Evolutionary conservation across 53 echinoderm and acorn worm species (phyloP).

Genomic region (Patiria pectinifera): DNA sequence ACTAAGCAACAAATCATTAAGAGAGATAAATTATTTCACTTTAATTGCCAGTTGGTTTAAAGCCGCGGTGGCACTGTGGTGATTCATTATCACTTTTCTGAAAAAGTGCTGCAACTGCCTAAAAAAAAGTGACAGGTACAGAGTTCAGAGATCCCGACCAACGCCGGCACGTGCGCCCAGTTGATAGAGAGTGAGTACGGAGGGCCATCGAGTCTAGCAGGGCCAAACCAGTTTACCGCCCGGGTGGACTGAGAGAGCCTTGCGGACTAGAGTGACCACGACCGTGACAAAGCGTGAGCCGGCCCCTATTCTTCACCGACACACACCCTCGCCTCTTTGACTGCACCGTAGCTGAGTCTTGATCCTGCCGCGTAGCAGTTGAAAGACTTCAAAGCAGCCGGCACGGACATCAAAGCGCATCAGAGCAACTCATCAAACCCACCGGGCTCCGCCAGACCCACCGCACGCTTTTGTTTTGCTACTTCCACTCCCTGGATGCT

Average conservation of each 20-base stretch:
- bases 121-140: conserved; percentile 7
- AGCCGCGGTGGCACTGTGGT: not conserved
- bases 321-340: conserved; percentile 18
- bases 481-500: not conserved
- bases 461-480: conserved; percentile 42
- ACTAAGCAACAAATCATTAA: not conserved
- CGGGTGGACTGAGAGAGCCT: conserved; percentile 33
- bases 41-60: conserved; percentile 20
- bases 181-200: not conserved
- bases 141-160: not conserved
- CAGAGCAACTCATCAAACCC: not conserved
- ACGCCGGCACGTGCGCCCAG: conserved; percentile 43
- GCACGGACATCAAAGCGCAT: conserved; percentile 33
- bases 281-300: conserved; percentile 59
- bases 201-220: not conserved
- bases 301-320: conserved; percentile 29
- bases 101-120: not conserved
- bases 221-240: conserved; percentile 16
- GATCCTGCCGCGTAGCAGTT: conserved; percentile 8
- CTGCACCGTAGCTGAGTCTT: conserved; percentile 15
- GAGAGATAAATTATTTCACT: conserved; percentile 20
- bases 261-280: conserved; percentile 50
- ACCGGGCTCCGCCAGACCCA: not conserved
- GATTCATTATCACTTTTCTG: conserved; percentile 19
- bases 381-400: conserved; percentile 39